Base-by-base conservation (phyloP, 1,140 invertebrate genomes). In the Amphibalanus amphitrite region DNA sequence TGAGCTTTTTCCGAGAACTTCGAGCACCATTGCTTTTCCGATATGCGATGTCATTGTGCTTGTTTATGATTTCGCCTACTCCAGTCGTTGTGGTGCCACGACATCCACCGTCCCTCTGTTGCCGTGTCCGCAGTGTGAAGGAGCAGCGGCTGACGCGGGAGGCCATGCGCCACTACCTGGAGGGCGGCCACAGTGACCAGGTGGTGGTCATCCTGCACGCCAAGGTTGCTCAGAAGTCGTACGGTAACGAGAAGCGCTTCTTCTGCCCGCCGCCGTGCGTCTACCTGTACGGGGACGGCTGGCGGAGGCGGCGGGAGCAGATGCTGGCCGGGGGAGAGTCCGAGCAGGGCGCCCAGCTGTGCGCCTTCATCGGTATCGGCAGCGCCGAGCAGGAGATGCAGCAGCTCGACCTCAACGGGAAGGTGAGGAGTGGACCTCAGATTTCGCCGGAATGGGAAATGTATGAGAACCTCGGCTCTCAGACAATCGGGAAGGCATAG, bases 261-360 rank as follows among this genome's bases (percentile, higher is more conserved):
- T 99, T 99, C 82, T 99, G 97, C 79, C 97, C 97, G 0, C 97
- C 97, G 0, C 97, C 97, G 0, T 99, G 96, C 81, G 97, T 99
- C 76, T 99, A 99, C 82, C 82, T 99, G 64, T 93, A 93, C 79
- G 96, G 96, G 3, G 94, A 95, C 76, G 97, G 97, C 1, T 99
- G 97, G 97, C 85, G 93, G 75, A 85, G 92, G 80, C 88, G 96
- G 69, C 89, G 93, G 74, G 92, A 97, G 77, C 88, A 93, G 77
- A 90, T 97, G 87, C 80, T 93, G 71, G 83, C 90, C 0, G 90
- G 74, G 23, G 92, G 92, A 25, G 92, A 94, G 79, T 88, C 87
- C 0, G 93, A 95, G 76, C 91, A 94, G 78, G 89, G 90, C 0
- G 87, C 91, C 0, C 94, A 97, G 78, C 82, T 99, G 8, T 97